These are phyloP conservation scores for Arenicola marina DNA, from an alignment of 2,888 invertebrate genomes.

Conservation along the genomic window DNA sequence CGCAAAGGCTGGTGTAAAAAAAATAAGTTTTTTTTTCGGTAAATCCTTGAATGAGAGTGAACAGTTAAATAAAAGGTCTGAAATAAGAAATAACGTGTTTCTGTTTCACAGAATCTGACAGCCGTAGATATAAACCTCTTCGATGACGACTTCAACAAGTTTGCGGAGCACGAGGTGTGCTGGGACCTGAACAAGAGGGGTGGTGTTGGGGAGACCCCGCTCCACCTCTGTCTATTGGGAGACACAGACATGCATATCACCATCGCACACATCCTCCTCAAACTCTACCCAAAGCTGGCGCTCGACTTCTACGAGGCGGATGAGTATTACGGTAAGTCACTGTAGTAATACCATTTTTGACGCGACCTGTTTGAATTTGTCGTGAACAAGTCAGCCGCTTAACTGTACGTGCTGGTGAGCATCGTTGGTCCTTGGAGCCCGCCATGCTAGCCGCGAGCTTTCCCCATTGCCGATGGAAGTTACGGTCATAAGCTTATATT, in stretches of 20 bases:
- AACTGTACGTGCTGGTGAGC: too few relatives aligned
- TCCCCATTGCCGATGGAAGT: too few relatives aligned
- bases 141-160: slow-evolving; percentile 24
- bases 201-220: slow-evolving; percentile 88
- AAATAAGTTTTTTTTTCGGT: too few relatives aligned
- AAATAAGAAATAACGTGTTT: background rate
- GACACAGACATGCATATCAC: slow-evolving; percentile 82
- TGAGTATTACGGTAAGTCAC: slow-evolving; percentile 91
- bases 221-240: slow-evolving; percentile 87
- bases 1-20: too few relatives aligned
- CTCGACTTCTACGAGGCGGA: slow-evolving; percentile 96
- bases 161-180: slow-evolving; percentile 72
- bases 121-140: slow-evolving; percentile 1
- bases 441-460: too few relatives aligned
- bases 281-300: slow-evolving; percentile 87
- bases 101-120: background rate
- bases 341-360: too few relatives aligned
- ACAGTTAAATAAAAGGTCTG: background rate
- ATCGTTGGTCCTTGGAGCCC: too few relatives aligned
- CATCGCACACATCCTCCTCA: slow-evolving; percentile 85
- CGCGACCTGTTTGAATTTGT: too few relatives aligned
- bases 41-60: too few relatives aligned
- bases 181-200: slow-evolving; percentile 98
- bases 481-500: too few relatives aligned
- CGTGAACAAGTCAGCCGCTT: too few relatives aligned